Percentiles rank a stretch among this genome's conserved stretches.
These are phyloP conservation scores for Montipora foliosa DNA, from an alignment of 64 coral and sea anemone genomes.

Conservation along the genomic window DNA sequence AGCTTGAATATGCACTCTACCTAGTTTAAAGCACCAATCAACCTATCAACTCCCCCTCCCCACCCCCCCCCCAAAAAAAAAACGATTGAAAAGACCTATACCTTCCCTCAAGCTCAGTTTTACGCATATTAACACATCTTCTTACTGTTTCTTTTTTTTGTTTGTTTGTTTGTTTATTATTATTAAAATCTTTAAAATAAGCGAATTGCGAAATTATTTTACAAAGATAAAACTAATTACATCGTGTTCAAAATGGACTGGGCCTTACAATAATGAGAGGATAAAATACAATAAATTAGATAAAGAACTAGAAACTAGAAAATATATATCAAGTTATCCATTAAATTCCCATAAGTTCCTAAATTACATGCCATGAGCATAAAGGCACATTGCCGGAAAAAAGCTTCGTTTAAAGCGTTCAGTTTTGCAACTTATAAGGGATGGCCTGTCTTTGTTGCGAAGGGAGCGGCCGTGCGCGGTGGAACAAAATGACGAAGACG, in stretches of 20 bases:
- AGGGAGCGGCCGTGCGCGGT: neutral
- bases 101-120: too few relatives aligned
- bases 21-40: too few relatives aligned
- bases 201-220: neutral
- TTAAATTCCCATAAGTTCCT: neutral
- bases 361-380: neutral
- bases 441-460: neutral
- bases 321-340: neutral
- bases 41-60: too few relatives aligned
- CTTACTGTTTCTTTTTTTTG: too few relatives aligned
- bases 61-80: too few relatives aligned
- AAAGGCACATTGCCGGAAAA: neutral
- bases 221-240: neutral
- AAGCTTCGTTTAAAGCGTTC: neutral
- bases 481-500: neutral
- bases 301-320: neutral
- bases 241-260: neutral
- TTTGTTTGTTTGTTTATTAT: too few relatives aligned
- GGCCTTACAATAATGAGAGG: neutral
- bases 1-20: too few relatives aligned
- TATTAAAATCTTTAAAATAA: neutral
- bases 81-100: too few relatives aligned
- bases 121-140: too few relatives aligned
- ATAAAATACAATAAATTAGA: neutral
- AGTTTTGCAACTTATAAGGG: neutral